phyloP scores from a whole-genome alignment of 2,113 vertebrate species.

The Catharus minimus region DNA sequence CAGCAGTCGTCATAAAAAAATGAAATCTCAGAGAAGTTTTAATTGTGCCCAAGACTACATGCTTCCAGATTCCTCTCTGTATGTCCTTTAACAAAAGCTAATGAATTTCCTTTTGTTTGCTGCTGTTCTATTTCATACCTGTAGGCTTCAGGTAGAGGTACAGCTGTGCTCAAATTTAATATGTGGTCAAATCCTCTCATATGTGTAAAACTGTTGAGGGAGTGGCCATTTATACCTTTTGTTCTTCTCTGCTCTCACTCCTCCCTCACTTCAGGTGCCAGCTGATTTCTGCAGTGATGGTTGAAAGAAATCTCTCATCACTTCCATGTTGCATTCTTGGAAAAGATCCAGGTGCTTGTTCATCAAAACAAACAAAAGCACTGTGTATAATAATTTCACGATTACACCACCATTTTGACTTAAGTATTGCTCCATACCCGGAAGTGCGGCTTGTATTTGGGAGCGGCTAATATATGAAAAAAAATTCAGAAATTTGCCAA shows the following conservation, averaged over 20 bases:
- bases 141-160: not conserved
- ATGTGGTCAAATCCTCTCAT: not conserved
- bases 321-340: not conserved
- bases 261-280: not conserved
- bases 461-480: no score
- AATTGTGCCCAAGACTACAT: not conserved
- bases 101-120: not conserved
- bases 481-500: no score
- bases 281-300: not conserved
- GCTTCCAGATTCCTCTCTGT: not conserved
- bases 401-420: no score
- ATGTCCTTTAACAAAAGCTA: not conserved
- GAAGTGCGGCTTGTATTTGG: no score
- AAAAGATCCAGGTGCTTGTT: not conserved
- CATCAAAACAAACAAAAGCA: not conserved
- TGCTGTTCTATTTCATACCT: not conserved
- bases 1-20: not conserved
- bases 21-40: not conserved
- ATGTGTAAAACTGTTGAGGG: not conserved
- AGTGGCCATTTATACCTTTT: not conserved
- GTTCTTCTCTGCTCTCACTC: not conserved
- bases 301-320: not conserved
- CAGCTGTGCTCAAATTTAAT: not conserved
- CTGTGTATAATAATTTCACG: no score
- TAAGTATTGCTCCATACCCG: no score